phyloP scores from a whole-genome alignment of 2,888 invertebrate genomes.

The Latrodectus elegans region DNA sequence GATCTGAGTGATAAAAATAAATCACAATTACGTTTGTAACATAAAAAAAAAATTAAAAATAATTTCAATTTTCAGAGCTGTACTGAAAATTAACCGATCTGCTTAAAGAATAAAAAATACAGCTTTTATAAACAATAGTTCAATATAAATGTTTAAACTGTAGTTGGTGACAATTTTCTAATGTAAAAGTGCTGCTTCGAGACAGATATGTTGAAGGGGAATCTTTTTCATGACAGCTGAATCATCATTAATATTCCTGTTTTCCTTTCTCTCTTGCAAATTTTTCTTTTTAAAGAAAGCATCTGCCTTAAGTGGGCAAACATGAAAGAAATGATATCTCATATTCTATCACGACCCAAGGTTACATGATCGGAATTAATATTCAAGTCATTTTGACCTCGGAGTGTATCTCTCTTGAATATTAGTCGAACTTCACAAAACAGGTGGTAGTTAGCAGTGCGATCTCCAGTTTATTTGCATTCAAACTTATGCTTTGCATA shows the following conservation, averaged over 20 bases:
- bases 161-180: too few species aligned
- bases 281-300: neutral
- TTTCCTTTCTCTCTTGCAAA: neutral
- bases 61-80: too few species aligned
- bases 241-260: conserved; percentile 4
- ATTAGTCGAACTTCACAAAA: conserved; percentile 11
- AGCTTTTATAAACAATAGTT: too few species aligned
- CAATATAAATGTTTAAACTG: too few species aligned
- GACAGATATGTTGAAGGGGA: neutral
- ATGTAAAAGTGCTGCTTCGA: neutral
- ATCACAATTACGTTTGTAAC: too few species aligned
- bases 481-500: too few species aligned
- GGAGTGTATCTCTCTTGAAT: neutral
- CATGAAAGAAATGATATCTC: conserved; percentile 13
- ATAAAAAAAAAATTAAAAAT: too few species aligned
- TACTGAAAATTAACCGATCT: too few species aligned
- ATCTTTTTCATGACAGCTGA: neutral
- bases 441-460: conserved; percentile 11
- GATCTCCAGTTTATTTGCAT: too few species aligned
- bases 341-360: conserved; percentile 5
- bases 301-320: conserved; percentile 5
- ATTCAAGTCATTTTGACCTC: conserved; percentile 16
- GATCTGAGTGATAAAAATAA: too few species aligned
- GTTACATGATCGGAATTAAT: conserved; percentile 24
- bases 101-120: too few species aligned